phyloP scores from a whole-genome alignment of 2,797 vertebrate species.

The Strix occidentalis region DNA sequence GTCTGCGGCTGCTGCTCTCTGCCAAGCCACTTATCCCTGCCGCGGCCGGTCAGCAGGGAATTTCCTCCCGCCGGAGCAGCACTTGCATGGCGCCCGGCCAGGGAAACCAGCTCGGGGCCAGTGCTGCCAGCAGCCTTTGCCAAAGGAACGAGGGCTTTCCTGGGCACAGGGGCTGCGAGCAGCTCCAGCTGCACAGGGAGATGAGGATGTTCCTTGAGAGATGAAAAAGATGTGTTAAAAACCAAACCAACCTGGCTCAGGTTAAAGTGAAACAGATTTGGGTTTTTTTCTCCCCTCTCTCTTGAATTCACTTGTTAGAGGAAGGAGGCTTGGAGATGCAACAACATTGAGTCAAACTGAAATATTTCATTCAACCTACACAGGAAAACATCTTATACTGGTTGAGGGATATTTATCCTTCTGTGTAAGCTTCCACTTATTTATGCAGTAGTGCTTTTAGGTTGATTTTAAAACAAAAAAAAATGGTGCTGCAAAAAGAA shows the following conservation, averaged over 20 bases:
- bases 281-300: accelerated
- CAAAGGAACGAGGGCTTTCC: conserved; percentile 3
- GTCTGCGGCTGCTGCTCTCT: not conserved
- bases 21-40: not conserved
- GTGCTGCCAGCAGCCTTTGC: conserved; percentile 31
- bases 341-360: not conserved
- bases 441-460: not conserved
- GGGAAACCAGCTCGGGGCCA: not conserved
- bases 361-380: not conserved
- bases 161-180: not conserved
- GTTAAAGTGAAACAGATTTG: not conserved
- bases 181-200: accelerated
- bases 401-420: not conserved
- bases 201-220: not conserved
- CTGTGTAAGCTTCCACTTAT: not conserved
- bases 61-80: not conserved
- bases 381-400: not conserved
- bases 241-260: not conserved
- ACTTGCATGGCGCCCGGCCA: not conserved
- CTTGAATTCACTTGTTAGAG: not conserved
- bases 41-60: not conserved
- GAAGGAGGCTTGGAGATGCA: not conserved
- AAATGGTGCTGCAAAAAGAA: not conserved
- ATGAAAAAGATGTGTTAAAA: not conserved
- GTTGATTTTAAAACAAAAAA: not conserved